Percentiles rank a stretch among this genome's conserved stretches.
phyloP scores from a whole-genome alignment of 92 coral and sea anemone species.

The Pocillopora meandrina region DNA sequence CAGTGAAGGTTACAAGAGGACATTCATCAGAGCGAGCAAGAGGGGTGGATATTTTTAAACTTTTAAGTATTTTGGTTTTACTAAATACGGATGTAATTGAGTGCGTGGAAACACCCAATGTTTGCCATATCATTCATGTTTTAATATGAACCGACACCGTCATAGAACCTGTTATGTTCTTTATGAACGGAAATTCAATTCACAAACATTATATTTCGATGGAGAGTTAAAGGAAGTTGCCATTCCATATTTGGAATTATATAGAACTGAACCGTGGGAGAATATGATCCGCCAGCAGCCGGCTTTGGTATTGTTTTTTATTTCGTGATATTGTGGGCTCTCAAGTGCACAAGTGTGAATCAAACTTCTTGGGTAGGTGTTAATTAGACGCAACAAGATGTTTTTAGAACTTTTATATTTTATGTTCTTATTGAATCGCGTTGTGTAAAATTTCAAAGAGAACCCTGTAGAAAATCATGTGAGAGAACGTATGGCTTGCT shows the following conservation, averaged over 20 bases:
- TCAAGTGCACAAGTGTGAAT: neutral
- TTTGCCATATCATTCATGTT: constrained; percentile 10
- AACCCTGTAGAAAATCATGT: too few species aligned
- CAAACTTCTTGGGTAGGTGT: too few species aligned
- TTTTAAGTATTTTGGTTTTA: neutral
- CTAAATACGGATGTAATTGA: neutral
- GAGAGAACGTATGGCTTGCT: too few species aligned
- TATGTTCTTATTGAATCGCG: too few species aligned
- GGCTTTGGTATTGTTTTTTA: neutral
- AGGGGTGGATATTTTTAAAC: neutral
- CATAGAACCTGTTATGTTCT: neutral
- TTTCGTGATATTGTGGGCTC: neutral
- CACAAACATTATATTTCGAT: neutral
- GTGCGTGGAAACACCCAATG: neutral
- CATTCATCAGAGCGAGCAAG: neutral
- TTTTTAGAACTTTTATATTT: too few species aligned
- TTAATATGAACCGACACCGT: too few species aligned
- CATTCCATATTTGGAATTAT: neutral
- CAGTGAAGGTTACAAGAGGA: too few species aligned
- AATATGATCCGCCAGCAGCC: neutral
- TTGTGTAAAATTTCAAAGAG: too few species aligned
- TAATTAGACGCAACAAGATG: too few species aligned
- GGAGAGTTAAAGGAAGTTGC: neutral
- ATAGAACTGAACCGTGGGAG: neutral
- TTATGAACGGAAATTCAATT: constrained; percentile 12